phyloP scores from a whole-genome alignment of 64 coral and sea anemone genomes.

The Hydrozoanthus tunicans region DNA sequence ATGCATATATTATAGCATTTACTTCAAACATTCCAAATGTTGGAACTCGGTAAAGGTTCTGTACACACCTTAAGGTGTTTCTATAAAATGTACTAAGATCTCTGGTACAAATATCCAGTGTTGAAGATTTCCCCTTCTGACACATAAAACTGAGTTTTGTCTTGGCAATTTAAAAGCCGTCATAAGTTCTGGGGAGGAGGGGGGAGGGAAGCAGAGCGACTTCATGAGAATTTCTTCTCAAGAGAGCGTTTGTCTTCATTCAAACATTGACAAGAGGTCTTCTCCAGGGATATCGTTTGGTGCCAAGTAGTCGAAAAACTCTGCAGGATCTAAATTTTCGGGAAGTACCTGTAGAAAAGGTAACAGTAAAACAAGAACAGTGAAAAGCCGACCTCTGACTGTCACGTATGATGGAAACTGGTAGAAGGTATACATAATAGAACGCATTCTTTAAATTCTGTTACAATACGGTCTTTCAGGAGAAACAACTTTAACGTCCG shows the following conservation, averaged over 20 bases:
- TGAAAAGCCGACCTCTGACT: too few species aligned
- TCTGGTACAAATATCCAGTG: constrained; percentile 46
- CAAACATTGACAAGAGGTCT: constrained; percentile 52
- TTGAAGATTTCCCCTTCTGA: background rate
- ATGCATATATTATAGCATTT: constrained; percentile 63
- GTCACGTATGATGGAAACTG: too few species aligned
- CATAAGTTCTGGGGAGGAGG: background rate
- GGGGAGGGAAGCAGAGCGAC: background rate
- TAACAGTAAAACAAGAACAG: background rate
- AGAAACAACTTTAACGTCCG: too few species aligned
- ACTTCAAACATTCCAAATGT: constrained; percentile 60
- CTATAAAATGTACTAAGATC: constrained; percentile 57
- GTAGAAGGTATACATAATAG: too few species aligned
- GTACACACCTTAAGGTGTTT: constrained; percentile 21
- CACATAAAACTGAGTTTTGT: constrained; percentile 1
- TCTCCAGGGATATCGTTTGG: constrained; percentile 24
- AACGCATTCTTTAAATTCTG: too few species aligned
- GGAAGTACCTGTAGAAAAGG: constrained; percentile 23
- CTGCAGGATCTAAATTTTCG: constrained; percentile 49
- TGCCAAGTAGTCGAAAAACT: constrained; percentile 44
- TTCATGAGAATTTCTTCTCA: background rate
- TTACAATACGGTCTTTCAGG: background rate
- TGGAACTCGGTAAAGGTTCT: constrained; percentile 49
- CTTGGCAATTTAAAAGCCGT: constrained; percentile 39
- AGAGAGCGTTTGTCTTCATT: constrained; percentile 8